Evolutionary conservation across 1,140 invertebrate species (phyloP), one percentile per base, ranked within the genome.

Genomic region (Venustaconcha ellipsiformis): DNA sequence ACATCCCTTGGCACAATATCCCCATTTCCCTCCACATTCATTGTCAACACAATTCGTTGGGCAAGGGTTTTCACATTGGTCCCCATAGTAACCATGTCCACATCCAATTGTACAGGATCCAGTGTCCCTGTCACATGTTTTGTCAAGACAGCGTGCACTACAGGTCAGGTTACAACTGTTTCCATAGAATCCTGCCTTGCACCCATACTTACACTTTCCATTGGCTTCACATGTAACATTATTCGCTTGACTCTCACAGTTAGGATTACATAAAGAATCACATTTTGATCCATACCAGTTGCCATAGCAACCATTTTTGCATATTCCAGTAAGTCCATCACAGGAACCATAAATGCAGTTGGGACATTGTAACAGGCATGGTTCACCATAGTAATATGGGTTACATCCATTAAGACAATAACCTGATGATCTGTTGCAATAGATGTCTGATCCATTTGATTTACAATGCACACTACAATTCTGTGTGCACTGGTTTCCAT

Each of bases 341-440:
- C 75, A 77, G 14, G 26, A 14, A 55, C 75, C 75, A 60, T 71
- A 56, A 14, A 72, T 58, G 63, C 75, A 77, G 18, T 26, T 58
- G n/a, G n/a, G 58, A 30, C 75, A 77, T 6, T 30, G 66, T 14
- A n/a, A 37, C 14, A 72, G 57, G 67, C 75, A 77, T 20, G 67
- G 57, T 23, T 58, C 13, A 18, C 75, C 75, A n/a, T 63, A 72
- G n/a, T 23, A 62, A 23, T 55, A 18, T 20, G 56, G 37, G 37
- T 48, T 48, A 48, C 37, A 48, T 48, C 37, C 37, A 66, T 66
- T 17, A 66, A 30, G 20, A 1, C 64, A 66, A 30, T 15, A 20
- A 6, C 30, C 64, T 17, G 30, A 20, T 23, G 20, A 66, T 17
- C n/a, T 66, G 26, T 66, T 20, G 15, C 15, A 17, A 30, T n/a